Percentiles rank a stretch among this genome's conserved stretches.
Conservation (phyloP, 2,888 invertebrate species). For the Digitonthophagus gazella region DNA sequence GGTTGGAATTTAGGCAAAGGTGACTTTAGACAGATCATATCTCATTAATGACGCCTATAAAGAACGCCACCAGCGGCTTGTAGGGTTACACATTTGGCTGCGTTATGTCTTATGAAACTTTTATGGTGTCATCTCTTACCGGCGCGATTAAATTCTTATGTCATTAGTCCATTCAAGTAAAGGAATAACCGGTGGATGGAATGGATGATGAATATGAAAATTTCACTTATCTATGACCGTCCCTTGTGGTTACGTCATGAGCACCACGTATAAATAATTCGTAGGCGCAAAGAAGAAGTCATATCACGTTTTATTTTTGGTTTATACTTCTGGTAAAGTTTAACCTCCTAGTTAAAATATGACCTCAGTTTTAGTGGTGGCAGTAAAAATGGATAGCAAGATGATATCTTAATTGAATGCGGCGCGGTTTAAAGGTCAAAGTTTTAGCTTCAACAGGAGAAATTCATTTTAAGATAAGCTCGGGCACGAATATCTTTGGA, state of each 20-base stretch:
- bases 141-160: not conserved
- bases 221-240: not conserved
- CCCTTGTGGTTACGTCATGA: too few relatives aligned
- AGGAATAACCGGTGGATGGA: not conserved
- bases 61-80: not conserved
- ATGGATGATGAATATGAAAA: not conserved
- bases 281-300: not conserved
- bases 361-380: not conserved
- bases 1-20: constrained; percentile 5
- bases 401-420: not conserved
- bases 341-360: not conserved
- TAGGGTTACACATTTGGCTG: not conserved
- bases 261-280: too few relatives aligned
- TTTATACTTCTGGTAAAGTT: not conserved
- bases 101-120: constrained; percentile 7
- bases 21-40: constrained; percentile 2
- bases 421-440: not conserved
- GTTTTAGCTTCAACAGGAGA: not conserved
- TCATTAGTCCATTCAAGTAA: not conserved
- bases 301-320: not conserved
- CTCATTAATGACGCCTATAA: constrained; percentile 5
- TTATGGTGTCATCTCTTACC: not conserved
- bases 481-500: not conserved
- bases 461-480: not conserved
- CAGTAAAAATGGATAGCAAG: not conserved